These are phyloP conservation scores for Pachypeltis micranthus DNA, from an alignment of 1,140 invertebrate species.

Conservation along the genomic window DNA sequence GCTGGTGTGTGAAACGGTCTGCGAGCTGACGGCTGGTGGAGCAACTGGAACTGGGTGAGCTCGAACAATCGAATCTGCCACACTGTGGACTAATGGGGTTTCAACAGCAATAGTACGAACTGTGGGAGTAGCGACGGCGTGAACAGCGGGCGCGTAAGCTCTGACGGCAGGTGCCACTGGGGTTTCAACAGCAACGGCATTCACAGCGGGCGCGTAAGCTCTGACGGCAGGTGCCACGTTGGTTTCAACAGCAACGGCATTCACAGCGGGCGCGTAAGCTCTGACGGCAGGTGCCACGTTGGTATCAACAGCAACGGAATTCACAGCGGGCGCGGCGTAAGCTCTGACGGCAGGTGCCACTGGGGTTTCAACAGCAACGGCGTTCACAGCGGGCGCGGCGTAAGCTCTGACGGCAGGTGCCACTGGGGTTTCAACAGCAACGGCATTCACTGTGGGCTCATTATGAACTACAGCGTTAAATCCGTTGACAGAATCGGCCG, in stretches of 20 bases:
- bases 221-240: neutral
- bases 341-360: neutral
- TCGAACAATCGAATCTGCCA: constrained; percentile 27
- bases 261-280: neutral
- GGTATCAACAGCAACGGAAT: neutral
- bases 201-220: neutral
- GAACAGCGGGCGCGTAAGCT: neutral
- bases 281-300: neutral
- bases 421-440: neutral
- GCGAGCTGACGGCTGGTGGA: constrained; percentile 26
- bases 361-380: no score
- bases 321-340: no score
- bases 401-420: constrained; percentile 5
- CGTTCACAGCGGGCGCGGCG: neutral
- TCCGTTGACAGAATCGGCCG: constrained; percentile 26
- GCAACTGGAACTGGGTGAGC: constrained; percentile 8
- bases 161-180: neutral
- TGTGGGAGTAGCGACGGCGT: neutral
- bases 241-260: neutral
- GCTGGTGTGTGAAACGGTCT: neutral
- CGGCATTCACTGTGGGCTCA: neutral
- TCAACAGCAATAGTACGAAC: neutral
- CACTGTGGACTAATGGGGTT: constrained; percentile 9
- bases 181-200: neutral
- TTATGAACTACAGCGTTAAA: constrained; percentile 24